A percentile compares a stretch with the other conserved stretches of the same genome.
Conservation (phyloP, 1,140 invertebrate species). For the Hetaerina americana region DNA sequence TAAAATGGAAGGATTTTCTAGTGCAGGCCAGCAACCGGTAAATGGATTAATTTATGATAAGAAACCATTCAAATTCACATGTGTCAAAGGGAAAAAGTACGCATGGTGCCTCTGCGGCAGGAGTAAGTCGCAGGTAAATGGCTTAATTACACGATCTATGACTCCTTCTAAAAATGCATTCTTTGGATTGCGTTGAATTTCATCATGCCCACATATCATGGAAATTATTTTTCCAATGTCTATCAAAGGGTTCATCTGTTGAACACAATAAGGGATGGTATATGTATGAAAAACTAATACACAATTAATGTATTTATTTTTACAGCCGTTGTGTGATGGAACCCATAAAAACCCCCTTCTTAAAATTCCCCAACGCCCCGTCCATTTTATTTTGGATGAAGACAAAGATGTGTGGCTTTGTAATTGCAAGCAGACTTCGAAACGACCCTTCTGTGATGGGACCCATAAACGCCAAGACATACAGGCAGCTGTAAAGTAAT, state of each 20-base stretch:
- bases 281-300: too few species aligned
- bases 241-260: too few species aligned
- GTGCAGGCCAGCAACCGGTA: slow-evolving; percentile 41
- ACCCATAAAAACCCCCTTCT: slow-evolving; percentile 66
- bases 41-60: slow-evolving; percentile 72
- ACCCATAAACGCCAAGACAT: slow-evolving; percentile 66
- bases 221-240: too few species aligned
- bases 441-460: slow-evolving; percentile 95
- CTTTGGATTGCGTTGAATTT: too few species aligned
- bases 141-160: too few species aligned
- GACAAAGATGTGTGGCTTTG: slow-evolving; percentile 95
- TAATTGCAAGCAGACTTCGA: slow-evolving; percentile 92
- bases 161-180: too few species aligned
- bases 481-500: slow-evolving; percentile 29
- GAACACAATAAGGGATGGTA: too few species aligned
- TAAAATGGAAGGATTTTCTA: slow-evolving; percentile 39
- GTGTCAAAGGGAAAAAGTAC: slow-evolving; percentile 72
- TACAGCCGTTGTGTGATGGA: slow-evolving; percentile 86
- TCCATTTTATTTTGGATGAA: slow-evolving; percentile 71
- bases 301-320: too few species aligned
- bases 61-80: slow-evolving; percentile 69
- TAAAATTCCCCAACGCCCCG: slow-evolving; percentile 47
- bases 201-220: too few species aligned
- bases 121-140: slow-evolving; percentile 60
- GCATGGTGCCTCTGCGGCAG: slow-evolving; percentile 88